Base-by-base conservation (phyloP, 2,888 invertebrate species). In the Allophyes oxyacanthae region DNA sequence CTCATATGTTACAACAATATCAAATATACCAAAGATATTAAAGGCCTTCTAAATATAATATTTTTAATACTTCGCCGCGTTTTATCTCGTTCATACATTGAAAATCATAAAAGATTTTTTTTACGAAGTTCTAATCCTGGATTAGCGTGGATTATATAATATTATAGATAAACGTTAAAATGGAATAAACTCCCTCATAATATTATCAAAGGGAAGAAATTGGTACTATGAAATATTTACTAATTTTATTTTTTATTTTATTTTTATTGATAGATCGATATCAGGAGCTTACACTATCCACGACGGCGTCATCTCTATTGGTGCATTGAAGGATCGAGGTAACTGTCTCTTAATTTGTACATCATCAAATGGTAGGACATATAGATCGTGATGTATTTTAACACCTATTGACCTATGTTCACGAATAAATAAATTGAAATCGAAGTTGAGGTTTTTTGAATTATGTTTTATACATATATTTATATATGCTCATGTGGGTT, bases 251-350 rank as follows among this genome's bases (percentile, higher is more conserved):
- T n/a, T n/a, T n/a, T n/a, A n/a, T n/a, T n/a, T n/a, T n/a, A n/a
- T n/a, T n/a, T n/a, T n/a, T n/a, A n/a, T n/a, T 81, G 81, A 83
- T 83, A 75, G 79, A 85, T 62, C 65, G 57, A 62, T 69, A 69
- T 64, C 65, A 41, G 53, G 71, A 74, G 78, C 80, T 84, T 83
- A 79, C 64, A 63, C 78, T 81, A 84, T 85, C 79, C 78, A 84
- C 80, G 77, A 82, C 61, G 32, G 41, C 25, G 56, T 57, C 34
- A 54, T 13, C 67, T 43, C 28, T 9, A 45, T 66, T 66, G 28
- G 50, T 59, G 15, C 8, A 34, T 10, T n/a, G 28, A 28, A 28
- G 28, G 6, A 28, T 28, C 6, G 25, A 25, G 25, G 25, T 25
- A 6, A 25, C 3, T 3, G 6, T n/a, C n/a, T n/a, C n/a, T n/a